Conservation (phyloP, 2,888 invertebrate species). For the Criorhina ranunculi region DNA sequence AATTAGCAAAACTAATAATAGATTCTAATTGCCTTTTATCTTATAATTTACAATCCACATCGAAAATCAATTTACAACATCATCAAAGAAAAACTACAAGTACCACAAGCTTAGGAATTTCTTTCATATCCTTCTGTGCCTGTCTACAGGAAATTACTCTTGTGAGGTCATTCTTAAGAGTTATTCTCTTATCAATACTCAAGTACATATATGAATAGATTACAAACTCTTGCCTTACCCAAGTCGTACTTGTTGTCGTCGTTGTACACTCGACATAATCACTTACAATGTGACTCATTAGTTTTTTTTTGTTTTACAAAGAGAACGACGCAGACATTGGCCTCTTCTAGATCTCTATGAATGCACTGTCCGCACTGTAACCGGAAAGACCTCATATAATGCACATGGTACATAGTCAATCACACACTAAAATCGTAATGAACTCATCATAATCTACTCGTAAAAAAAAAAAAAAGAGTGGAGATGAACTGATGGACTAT, state of each 20-base stretch:
- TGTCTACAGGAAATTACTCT: constrained; percentile 49
- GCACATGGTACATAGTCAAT: constrained; percentile 42
- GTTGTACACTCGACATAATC: constrained; percentile 31
- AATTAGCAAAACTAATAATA: neutral
- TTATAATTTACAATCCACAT: neutral
- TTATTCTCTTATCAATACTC: constrained; percentile 53
- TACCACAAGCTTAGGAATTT: constrained; percentile 8
- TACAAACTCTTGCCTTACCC: constrained; percentile 33
- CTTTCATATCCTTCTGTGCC: constrained; percentile 14
- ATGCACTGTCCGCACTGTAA: constrained; percentile 24
- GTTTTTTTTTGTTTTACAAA: constrained; percentile 3
- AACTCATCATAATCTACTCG: constrained; percentile 57
- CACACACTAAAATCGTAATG: constrained; percentile 46
- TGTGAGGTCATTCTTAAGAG: constrained; percentile 50
- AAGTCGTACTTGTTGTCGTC: constrained; percentile 21
- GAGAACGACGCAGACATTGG: neutral
- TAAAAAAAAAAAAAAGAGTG: constrained; percentile 27
- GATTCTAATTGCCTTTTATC: constrained; percentile 1
- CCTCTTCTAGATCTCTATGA: constrained; percentile 25
- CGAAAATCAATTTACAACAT: constrained; percentile 1
- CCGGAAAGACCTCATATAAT: constrained; percentile 64
- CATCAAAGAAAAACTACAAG: constrained; percentile 12
- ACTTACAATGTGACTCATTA: constrained; percentile 39
- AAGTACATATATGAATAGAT: constrained; percentile 31
- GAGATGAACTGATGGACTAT: constrained; percentile 16